phyloP scores from a whole-genome alignment of 2,797 vertebrate species.

The Brachyrhaphis roseni region DNA sequence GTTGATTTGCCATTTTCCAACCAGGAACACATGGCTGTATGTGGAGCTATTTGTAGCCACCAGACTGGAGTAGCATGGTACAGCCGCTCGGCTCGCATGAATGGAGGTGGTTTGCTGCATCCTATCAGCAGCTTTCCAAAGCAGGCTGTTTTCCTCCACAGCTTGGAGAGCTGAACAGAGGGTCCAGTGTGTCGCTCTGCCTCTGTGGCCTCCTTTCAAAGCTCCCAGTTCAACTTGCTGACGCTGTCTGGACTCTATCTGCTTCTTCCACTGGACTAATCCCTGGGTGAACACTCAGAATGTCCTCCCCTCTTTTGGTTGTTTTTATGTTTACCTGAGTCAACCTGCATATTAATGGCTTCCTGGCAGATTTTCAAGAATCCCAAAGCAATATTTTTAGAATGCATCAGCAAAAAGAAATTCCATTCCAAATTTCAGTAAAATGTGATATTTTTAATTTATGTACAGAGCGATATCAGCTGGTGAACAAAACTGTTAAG shows the following conservation, averaged over 20 bases:
- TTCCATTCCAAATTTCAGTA: neutral
- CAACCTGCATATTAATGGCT: neutral
- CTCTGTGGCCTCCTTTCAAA: conserved; percentile 59
- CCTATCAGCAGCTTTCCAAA: conserved; percentile 56
- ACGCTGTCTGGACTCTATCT: conserved; percentile 54
- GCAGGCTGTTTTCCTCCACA: conserved; percentile 53
- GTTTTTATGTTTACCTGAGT: conserved; percentile 7
- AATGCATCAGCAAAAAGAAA: neutral
- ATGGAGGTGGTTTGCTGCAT: conserved; percentile 49
- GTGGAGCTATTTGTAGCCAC: conserved; percentile 47
- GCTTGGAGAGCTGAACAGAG: conserved; percentile 67
- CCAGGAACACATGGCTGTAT: conserved; percentile 24
- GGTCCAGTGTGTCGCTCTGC: conserved; percentile 57
- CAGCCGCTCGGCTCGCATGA: conserved; percentile 31
- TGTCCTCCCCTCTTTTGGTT: conserved; percentile 1
- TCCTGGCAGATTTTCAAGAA: neutral
- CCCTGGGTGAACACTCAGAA: conserved; percentile 5
- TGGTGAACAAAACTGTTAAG: neutral
- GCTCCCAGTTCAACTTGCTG: conserved; percentile 59
- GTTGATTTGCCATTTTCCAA: conserved; percentile 13
- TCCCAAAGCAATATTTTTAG: neutral
- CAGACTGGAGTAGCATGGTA: conserved; percentile 11
- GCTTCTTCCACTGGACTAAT: conserved; percentile 41
- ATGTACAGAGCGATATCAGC: neutral
- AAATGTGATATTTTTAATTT: neutral